A percentile compares a stretch with the other conserved stretches of the same genome.
These are phyloP conservation scores for Anseranas semipalmata DNA, from an alignment of 2,113 vertebrate species.

Conservation along the genomic window DNA sequence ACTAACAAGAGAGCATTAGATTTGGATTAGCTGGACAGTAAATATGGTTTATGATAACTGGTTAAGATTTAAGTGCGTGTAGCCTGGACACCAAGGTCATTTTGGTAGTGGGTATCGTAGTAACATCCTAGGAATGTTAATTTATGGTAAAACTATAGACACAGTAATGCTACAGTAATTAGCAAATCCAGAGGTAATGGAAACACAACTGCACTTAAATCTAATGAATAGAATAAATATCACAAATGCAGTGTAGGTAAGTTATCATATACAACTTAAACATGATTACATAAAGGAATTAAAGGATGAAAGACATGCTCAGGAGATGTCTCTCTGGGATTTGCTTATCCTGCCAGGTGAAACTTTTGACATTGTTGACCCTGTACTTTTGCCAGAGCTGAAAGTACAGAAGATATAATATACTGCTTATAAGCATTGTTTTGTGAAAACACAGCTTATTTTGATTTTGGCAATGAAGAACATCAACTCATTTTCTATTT, in stretches of 20 bases:
- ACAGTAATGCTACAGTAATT: neutral
- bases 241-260: neutral
- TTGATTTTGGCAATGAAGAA: neutral
- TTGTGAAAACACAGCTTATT: neutral
- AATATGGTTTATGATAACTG: neutral
- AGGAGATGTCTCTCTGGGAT: neutral
- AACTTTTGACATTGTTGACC: neutral
- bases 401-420: neutral
- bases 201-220: neutral
- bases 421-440: neutral
- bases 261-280: neutral
- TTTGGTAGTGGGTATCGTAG: neutral
- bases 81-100: neutral
- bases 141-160: neutral
- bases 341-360: neutral
- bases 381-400: neutral
- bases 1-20: neutral
- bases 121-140: neutral
- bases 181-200: neutral
- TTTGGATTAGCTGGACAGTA: neutral
- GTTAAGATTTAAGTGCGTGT: neutral
- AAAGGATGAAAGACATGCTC: neutral
- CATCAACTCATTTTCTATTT: neutral
- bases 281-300: neutral
- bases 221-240: neutral